A percentile compares a stretch with the other conserved stretches of the same genome.
Conservation (phyloP, 2,113 vertebrate genomes). For the Caloenas nicobarica region DNA sequence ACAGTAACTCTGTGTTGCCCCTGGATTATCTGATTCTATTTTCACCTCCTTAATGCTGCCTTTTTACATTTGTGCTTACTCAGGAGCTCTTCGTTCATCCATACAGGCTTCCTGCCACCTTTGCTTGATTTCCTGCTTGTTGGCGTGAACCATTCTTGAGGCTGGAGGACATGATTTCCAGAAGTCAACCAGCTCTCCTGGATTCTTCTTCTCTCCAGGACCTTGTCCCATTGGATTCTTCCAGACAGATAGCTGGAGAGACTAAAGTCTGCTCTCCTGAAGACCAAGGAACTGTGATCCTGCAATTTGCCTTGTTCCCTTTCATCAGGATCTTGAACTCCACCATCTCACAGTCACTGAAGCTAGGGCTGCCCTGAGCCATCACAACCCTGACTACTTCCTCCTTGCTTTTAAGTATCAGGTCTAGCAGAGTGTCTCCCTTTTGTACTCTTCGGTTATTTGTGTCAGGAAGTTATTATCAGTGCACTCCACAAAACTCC, state of each 20-base stretch:
- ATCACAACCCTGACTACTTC: background rate
- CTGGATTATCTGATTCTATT: background rate
- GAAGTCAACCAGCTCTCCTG: too few relatives aligned
- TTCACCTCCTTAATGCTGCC: background rate
- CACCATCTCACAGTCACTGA: background rate
- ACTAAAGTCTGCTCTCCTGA: background rate
- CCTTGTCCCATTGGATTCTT: background rate
- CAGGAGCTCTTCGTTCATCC: too few relatives aligned
- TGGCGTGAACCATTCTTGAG: too few relatives aligned
- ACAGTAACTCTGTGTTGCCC: background rate
- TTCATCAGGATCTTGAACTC: background rate
- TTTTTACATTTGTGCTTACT: too few relatives aligned
- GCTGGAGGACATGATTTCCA: too few relatives aligned
- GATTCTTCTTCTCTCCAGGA: background rate
- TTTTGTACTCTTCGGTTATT: too few relatives aligned
- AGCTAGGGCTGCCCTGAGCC: background rate
- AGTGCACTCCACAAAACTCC: background rate
- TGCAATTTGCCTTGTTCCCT: background rate
- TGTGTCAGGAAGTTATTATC: background rate
- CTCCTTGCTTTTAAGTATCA: background rate
- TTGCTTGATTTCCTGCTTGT: too few relatives aligned
- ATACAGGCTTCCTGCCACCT: too few relatives aligned
- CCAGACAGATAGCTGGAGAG: background rate
- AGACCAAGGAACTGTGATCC: background rate
- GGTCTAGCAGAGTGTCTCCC: too few relatives aligned